A percentile compares a stretch with the other conserved stretches of the same genome.
Conservation (phyloP, 2,113 vertebrate species). For the Nibea albiflora region DNA sequence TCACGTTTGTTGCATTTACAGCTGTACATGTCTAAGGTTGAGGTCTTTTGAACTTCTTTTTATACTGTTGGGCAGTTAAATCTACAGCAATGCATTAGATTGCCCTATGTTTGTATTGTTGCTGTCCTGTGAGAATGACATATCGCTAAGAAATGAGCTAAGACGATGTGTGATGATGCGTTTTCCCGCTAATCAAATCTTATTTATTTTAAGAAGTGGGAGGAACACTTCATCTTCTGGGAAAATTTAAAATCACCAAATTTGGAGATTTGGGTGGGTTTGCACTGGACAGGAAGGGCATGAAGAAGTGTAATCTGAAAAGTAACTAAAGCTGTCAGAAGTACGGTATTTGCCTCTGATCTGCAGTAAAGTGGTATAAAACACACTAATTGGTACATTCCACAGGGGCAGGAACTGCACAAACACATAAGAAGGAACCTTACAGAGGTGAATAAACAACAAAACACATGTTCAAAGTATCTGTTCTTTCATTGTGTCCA, state of each 20-base stretch:
- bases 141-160: not conserved
- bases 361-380: not conserved
- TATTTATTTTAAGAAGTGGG: not conserved
- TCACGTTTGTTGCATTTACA: not conserved
- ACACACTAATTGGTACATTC: not conserved
- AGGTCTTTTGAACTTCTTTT: not conserved
- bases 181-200: not conserved
- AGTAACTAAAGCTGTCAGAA: not conserved
- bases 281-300: not conserved
- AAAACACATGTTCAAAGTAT: conserved; percentile 14
- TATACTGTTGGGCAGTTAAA: too few species aligned
- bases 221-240: not conserved
- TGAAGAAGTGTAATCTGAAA: not conserved
- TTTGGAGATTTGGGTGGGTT: not conserved
- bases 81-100: not conserved
- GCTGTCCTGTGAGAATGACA: not conserved
- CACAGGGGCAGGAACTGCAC: not conserved
- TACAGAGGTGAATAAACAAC: conserved; percentile 1
- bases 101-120: not conserved
- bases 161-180: not conserved
- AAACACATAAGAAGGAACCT: not conserved
- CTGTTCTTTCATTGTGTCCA: conserved; percentile 32
- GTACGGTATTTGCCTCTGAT: not conserved
- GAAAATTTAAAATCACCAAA: not conserved
- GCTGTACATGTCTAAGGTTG: not conserved